phyloP scores from a whole-genome alignment of 2,888 invertebrate species.

The Drosophila quinaria region DNA sequence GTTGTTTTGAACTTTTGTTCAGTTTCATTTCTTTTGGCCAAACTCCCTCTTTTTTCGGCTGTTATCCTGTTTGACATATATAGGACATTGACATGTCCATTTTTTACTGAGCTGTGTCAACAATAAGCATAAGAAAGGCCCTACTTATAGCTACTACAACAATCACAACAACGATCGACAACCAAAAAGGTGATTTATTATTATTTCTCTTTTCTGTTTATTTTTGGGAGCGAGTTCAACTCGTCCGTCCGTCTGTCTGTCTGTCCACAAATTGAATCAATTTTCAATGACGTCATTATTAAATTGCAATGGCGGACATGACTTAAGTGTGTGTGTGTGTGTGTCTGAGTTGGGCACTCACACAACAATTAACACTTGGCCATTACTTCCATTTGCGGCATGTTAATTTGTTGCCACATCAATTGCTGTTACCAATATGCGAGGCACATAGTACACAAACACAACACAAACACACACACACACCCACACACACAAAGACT shows the following conservation, averaged over 20 bases:
- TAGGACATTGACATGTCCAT: conserved; percentile 77
- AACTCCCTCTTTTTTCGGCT: conserved; percentile 21
- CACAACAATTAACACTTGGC: conserved; percentile 80
- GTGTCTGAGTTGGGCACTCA: conserved; percentile 48
- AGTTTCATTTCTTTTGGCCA: conserved; percentile 29
- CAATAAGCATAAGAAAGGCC: conserved; percentile 27
- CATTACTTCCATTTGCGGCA: conserved; percentile 83
- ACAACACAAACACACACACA: conserved; percentile 22
- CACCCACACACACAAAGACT: conserved; percentile 14
- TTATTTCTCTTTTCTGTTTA: conserved; percentile 22
- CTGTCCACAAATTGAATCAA: conserved; percentile 49
- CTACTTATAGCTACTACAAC: conserved; percentile 38
- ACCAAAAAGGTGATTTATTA: conserved; percentile 61
- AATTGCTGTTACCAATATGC: conserved; percentile 79
- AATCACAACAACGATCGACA: conserved; percentile 45
- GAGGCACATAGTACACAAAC: conserved; percentile 55
- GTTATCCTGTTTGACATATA: conserved; percentile 77
- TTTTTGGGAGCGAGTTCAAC: conserved; percentile 8
- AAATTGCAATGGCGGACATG: conserved; percentile 47
- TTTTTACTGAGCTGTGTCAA: conserved; percentile 60
- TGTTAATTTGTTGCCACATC: conserved; percentile 85
- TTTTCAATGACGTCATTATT: conserved; percentile 63
- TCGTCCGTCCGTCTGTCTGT: conserved; percentile 6
- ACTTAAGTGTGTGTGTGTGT: conserved; percentile 18
- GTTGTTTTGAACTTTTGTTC: conserved; percentile 68